Evolutionary conservation across 2,888 invertebrate genomes (phyloP).

Genomic region (Tromatobia lineatoria): DNA sequence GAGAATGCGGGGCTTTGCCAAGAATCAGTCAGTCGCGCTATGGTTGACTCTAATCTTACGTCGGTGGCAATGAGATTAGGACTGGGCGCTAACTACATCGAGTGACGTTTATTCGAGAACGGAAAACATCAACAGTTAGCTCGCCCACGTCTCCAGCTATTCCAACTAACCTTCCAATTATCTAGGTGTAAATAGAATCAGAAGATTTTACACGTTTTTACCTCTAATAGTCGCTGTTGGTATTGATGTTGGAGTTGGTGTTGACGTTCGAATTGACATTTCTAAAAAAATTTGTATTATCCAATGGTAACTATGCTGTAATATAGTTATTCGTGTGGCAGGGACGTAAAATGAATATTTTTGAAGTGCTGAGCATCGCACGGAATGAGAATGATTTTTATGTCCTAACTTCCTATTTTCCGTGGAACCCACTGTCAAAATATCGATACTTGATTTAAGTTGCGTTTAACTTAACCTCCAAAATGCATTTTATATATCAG

Average conservation of each 20-base stretch:
- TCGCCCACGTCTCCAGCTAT: background rate
- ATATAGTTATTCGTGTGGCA: no score
- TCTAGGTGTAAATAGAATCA: background rate
- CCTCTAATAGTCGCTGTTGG: background rate
- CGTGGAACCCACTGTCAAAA: no score
- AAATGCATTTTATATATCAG: no score
- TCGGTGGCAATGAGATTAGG: background rate
- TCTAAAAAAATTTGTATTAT: constrained; percentile 24
- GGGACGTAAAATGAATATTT: no score
- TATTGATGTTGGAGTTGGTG: constrained; percentile 16
- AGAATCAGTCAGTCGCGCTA: background rate
- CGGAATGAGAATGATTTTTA: no score
- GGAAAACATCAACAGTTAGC: background rate
- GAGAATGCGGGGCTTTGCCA: background rate
- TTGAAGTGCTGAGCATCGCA: no score
- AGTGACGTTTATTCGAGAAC: background rate
- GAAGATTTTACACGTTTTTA: background rate
- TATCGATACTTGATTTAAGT: no score
- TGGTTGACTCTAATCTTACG: background rate
- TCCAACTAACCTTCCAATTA: background rate
- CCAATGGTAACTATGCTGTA: background rate
- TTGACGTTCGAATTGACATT: constrained; percentile 64
- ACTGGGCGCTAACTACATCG: background rate
- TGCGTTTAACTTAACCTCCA: no score
- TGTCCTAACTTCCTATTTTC: no score